These are phyloP conservation scores for Ephydatia muelleri DNA, from an alignment of 37 sponge, comb jelly and placozoan genomes.

Conservation along the genomic window DNA sequence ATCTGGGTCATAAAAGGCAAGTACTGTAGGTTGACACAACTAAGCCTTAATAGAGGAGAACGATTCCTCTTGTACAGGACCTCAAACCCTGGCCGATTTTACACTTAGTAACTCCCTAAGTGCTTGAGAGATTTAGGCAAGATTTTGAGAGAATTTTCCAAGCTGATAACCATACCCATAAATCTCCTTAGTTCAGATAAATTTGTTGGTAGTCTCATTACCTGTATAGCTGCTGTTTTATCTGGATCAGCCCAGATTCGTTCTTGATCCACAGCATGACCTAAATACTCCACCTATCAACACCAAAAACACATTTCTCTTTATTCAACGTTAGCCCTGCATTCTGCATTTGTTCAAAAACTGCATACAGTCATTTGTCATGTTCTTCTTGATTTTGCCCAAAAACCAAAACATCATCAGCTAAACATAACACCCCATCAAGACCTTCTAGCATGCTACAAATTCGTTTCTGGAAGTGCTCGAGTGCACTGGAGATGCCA, in stretches of 20 bases:
- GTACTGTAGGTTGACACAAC: neutral
- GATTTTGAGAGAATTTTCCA: constrained; percentile 15
- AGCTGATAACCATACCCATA: constrained; percentile 5
- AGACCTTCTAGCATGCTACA: neutral
- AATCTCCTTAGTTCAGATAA: constrained; percentile 13
- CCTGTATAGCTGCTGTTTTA: constrained; percentile 5
- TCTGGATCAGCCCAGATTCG: constrained; percentile 16
- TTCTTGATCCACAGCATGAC: constrained; percentile 20
- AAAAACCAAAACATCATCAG: constrained; percentile 10
- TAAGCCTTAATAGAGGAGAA: neutral
- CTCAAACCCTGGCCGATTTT: constrained; percentile 12
- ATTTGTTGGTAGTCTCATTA: neutral
- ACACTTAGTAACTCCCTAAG: constrained; percentile 13
- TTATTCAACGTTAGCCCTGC: constrained; percentile 35
- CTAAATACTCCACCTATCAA: constrained; percentile 5
- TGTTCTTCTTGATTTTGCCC: neutral
- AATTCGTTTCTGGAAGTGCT: constrained; percentile 39
- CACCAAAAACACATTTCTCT: constrained; percentile 27
- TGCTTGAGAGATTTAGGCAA: constrained; percentile 19
- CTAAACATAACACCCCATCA: neutral
- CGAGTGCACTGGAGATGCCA: constrained; percentile 47
- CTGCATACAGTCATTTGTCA: neutral
- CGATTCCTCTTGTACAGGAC: neutral
- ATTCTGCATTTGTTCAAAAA: neutral
- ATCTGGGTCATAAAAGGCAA: constrained; percentile 11